Percentiles rank a stretch among this genome's conserved stretches.
phyloP scores from a whole-genome alignment of 2,888 invertebrate genomes.

The Venusia cambrica region DNA sequence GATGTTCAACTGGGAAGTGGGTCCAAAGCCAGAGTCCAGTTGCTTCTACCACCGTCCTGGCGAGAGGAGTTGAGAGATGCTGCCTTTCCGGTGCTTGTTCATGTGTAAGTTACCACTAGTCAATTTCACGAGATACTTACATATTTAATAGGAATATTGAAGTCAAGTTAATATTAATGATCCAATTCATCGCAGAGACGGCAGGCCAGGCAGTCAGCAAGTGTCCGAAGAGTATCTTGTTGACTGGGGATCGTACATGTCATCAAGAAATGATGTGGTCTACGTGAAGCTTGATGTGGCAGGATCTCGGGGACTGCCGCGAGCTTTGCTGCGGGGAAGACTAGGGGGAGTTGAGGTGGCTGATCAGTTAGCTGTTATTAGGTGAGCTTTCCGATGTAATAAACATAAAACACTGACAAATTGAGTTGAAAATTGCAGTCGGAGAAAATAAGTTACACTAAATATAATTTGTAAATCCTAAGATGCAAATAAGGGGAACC shows the following conservation, averaged over 20 bases:
- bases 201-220: conserved; percentile 94
- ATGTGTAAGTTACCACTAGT: conserved; percentile 83
- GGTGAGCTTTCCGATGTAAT: no score
- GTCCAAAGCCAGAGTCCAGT: conserved; percentile 92
- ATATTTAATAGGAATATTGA: no score
- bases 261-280: conserved; percentile 93
- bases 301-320: conserved; percentile 90
- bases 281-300: conserved; percentile 95
- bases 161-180: no score
- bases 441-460: no score
- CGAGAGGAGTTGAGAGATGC: conserved; percentile 92
- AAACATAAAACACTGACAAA: no score
- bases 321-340: conserved; percentile 89
- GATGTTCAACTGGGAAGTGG: conserved; percentile 93
- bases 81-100: conserved; percentile 93
- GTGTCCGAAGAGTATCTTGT: conserved; percentile 93
- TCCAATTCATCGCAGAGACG: no score
- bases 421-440: no score
- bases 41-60: conserved; percentile 94
- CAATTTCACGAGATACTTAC: background rate
- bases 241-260: conserved; percentile 96
- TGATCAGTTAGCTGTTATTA: conserved; percentile 93
- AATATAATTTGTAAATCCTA: no score
- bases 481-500: no score
- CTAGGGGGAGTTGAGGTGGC: conserved; percentile 95